These are phyloP conservation scores for Rhinolophus sinicus DNA, from an alignment of 2,113 vertebrate genomes.

Conservation along the genomic window DNA sequence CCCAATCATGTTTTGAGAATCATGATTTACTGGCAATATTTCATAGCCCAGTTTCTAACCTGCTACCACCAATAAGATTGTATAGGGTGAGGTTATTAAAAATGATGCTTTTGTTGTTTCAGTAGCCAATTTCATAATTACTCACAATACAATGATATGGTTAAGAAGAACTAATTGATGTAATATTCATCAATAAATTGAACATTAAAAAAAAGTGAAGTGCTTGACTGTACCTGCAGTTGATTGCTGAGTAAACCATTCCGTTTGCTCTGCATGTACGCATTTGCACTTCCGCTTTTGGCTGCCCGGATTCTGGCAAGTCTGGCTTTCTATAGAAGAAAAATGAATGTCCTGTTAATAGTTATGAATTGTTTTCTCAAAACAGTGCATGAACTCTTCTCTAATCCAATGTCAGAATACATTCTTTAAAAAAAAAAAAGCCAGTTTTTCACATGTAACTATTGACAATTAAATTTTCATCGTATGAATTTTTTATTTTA, in stretches of 20 bases:
- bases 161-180: neutral
- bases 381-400: constrained; percentile 45
- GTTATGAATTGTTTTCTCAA: constrained; percentile 42
- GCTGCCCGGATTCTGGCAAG: constrained; percentile 96
- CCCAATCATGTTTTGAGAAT: neutral
- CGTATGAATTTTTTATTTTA: neutral
- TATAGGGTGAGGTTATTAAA: neutral
- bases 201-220: neutral
- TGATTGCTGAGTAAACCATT: constrained; percentile 94
- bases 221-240: constrained; percentile 90
- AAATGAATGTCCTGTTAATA: constrained; percentile 50
- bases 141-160: constrained; percentile 22
- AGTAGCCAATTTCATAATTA: constrained; percentile 72
- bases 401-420: neutral
- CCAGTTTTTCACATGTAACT: neutral
- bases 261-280: constrained; percentile 98
- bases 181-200: neutral
- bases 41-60: constrained; percentile 53
- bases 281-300: constrained; percentile 96
- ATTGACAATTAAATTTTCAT: neutral
- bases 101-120: constrained; percentile 63
- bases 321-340: constrained; percentile 94
- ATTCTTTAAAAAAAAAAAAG: neutral
- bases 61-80: neutral
- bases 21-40: neutral